phyloP scores from a whole-genome alignment of 2,113 vertebrate genomes.

The Synodontis membranacea region DNA sequence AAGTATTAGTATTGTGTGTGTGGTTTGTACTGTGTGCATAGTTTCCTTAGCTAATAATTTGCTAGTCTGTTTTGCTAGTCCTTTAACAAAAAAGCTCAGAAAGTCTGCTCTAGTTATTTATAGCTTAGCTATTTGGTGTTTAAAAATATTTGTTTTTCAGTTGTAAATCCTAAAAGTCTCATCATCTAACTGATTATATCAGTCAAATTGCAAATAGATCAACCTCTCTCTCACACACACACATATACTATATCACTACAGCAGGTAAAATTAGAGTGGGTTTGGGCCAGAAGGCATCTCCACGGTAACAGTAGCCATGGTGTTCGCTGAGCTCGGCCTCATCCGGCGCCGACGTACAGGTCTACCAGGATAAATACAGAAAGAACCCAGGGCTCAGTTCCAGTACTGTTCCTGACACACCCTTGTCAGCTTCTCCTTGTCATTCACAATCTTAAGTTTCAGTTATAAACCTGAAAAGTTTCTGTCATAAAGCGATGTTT shows the following conservation, averaged over 20 bases:
- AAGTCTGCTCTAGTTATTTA: too few species aligned
- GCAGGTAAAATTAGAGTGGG: conserved; percentile 41
- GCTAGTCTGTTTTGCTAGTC: too few species aligned
- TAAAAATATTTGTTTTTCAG: too few species aligned
- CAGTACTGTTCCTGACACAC: not conserved
- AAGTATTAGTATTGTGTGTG: not conserved
- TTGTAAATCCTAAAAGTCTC: not conserved
- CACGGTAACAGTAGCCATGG: conserved; percentile 45
- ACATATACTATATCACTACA: conserved; percentile 2
- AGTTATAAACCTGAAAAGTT: not conserved
- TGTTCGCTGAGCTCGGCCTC: conserved; percentile 16
- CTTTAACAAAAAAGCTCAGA: too few species aligned
- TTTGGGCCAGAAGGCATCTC: conserved; percentile 43
- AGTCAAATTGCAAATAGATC: not conserved
- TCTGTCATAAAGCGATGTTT: not conserved
- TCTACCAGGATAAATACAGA: not conserved
- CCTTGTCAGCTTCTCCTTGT: not conserved
- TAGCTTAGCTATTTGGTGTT: too few species aligned
- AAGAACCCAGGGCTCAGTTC: not conserved
- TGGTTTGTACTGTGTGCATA: too few species aligned
- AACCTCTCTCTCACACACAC: not conserved
- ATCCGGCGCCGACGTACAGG: not conserved
- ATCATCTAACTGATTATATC: not conserved
- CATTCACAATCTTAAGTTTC: not conserved
- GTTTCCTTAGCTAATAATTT: too few species aligned